Evolutionary conservation across 1,140 invertebrate genomes (phyloP).

Genomic region (Drosophila bipectinata): DNA sequence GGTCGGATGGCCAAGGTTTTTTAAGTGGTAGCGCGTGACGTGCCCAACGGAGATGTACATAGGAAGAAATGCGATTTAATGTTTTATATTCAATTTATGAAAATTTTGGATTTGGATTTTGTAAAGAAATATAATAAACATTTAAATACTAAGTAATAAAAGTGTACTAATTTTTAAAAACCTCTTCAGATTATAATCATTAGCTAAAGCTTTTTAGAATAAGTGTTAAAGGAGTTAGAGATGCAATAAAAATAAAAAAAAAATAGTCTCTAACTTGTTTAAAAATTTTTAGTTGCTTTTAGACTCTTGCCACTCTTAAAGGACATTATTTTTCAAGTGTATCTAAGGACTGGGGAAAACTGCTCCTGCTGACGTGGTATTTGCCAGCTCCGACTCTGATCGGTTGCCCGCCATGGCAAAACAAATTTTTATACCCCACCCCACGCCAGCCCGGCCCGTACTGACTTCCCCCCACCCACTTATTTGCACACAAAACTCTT

Average conservation of each 20-base stretch:
- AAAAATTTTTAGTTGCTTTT: too few relatives aligned
- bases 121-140: neutral
- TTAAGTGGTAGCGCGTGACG: constrained; percentile 83
- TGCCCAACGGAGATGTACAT: constrained; percentile 38
- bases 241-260: too few relatives aligned
- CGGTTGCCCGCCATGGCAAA: constrained; percentile 45
- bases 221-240: too few relatives aligned
- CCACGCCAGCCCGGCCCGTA: neutral
- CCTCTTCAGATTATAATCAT: too few relatives aligned
- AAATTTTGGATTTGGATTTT: neutral
- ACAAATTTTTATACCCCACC: constrained; percentile 25
- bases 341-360: neutral
- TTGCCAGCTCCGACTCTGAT: constrained; percentile 66
- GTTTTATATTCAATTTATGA: neutral
- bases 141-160: too few relatives aligned
- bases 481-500: constrained; percentile 83
- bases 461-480: constrained; percentile 27
- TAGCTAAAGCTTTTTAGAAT: too few relatives aligned
- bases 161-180: too few relatives aligned
- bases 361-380: constrained; percentile 78
- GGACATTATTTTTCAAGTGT: constrained; percentile 1
- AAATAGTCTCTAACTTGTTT: too few relatives aligned
- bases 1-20: constrained; percentile 69
- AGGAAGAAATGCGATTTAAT: neutral
- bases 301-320: neutral